These are phyloP conservation scores for Chloebia gouldiae DNA, from an alignment of 2,113 vertebrate genomes.

Conservation along the genomic window DNA sequence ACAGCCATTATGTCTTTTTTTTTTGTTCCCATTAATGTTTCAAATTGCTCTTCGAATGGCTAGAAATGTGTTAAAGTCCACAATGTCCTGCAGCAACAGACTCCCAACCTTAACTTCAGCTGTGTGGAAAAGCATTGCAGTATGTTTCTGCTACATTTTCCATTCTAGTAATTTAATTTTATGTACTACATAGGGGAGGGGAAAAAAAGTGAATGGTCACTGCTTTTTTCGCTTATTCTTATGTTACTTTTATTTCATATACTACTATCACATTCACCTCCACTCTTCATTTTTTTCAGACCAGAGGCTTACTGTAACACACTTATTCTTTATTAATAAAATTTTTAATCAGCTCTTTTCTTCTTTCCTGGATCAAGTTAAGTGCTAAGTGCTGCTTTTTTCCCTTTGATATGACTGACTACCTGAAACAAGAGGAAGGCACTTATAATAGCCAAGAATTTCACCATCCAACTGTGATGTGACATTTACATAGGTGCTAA, in stretches of 20 bases:
- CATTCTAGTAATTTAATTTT: neutral
- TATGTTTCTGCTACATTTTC: neutral
- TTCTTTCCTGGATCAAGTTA: neutral
- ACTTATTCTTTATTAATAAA: neutral
- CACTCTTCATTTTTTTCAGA: neutral
- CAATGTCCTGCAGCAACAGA: neutral
- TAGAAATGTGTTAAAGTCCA: neutral
- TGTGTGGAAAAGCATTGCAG: neutral
- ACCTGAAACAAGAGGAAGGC: neutral
- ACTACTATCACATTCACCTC: neutral
- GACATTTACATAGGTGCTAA: neutral
- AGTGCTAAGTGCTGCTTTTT: neutral
- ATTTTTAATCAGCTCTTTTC: neutral
- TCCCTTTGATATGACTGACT: neutral
- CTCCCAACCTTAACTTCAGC: neutral
- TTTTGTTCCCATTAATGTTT: neutral
- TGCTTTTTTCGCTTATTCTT: neutral
- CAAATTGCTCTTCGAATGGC: neutral
- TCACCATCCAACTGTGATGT: neutral
- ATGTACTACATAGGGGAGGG: rapidly evolving
- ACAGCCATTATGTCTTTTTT: too few relatives aligned
- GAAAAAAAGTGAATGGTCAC: neutral
- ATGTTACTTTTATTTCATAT: neutral
- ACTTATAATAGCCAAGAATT: neutral
- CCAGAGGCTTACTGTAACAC: neutral